phyloP scores from a whole-genome alignment of 2,888 invertebrate species.

The Lordiphosa fenestrarum region DNA sequence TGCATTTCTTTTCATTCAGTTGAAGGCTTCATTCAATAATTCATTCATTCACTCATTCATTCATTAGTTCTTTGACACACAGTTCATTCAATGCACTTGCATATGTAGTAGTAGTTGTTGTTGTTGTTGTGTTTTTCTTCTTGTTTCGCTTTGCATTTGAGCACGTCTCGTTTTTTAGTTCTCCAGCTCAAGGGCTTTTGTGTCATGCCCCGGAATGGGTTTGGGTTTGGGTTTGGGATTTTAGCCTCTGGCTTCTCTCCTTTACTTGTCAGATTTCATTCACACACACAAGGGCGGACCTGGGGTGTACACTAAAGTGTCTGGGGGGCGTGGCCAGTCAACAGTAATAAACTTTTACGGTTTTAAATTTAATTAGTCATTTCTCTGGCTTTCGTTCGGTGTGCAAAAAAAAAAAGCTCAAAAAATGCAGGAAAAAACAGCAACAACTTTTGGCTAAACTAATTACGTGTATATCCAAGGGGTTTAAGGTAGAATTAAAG shows the following conservation, averaged over 20 bases:
- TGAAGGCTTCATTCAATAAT: slow-evolving; percentile 31
- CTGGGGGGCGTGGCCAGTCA: slow-evolving; percentile 42
- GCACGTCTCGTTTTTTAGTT: slow-evolving; percentile 46
- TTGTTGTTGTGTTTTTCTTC: slow-evolving; percentile 16
- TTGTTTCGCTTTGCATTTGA: slow-evolving; percentile 49
- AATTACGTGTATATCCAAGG: not conserved
- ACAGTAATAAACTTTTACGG: slow-evolving; percentile 63
- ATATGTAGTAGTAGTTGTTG: slow-evolving; percentile 3
- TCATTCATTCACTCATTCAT: slow-evolving; percentile 47
- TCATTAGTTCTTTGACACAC: slow-evolving; percentile 39
- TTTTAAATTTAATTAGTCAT: slow-evolving; percentile 70
- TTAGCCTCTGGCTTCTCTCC: slow-evolving; percentile 41
- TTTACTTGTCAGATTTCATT: slow-evolving; percentile 58
- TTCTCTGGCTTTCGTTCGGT: slow-evolving; percentile 60
- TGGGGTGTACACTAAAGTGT: not conserved
- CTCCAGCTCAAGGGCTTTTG: slow-evolving; percentile 55
- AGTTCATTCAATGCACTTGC: slow-evolving; percentile 33
- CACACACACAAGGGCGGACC: slow-evolving; percentile 20
- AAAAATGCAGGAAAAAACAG: slow-evolving; percentile 23
- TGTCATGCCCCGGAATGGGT: slow-evolving; percentile 47
- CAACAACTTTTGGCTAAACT: not conserved
- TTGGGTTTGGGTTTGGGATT: slow-evolving; percentile 8
- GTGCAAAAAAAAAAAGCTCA: slow-evolving; percentile 44
- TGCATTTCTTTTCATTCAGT: slow-evolving; percentile 30
- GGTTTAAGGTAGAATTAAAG: slow-evolving; percentile 1